Evolutionary conservation across 2,888 invertebrate genomes (phyloP).

Genomic region (Anticlea derivata): DNA sequence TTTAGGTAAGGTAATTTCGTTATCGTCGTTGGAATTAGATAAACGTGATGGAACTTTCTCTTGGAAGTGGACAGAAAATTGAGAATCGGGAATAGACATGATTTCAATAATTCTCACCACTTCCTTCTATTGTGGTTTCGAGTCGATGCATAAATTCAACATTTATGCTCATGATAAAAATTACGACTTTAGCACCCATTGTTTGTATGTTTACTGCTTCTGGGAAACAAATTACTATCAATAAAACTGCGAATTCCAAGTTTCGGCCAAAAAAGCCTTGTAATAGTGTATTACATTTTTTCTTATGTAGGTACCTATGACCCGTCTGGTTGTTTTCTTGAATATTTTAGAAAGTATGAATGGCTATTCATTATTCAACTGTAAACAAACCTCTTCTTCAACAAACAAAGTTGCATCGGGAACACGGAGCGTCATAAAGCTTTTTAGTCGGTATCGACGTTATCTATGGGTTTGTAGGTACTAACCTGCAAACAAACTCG

Average conservation of each 20-base stretch:
- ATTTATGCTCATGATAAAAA: conserved; percentile 48
- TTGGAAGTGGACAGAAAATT: conserved; percentile 27
- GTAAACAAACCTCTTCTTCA: background rate
- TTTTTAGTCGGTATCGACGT: conserved; percentile 24
- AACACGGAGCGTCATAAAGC: conserved; percentile 29
- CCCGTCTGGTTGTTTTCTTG: too few relatives aligned
- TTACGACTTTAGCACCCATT: conserved; percentile 42
- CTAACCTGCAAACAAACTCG: conserved; percentile 96
- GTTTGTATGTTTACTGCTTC: conserved; percentile 32
- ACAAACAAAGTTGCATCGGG: conserved; percentile 18
- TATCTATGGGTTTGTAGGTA: conserved; percentile 27
- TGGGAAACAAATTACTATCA: conserved; percentile 25
- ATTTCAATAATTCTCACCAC: conserved; percentile 60
- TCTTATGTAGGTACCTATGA: too few relatives aligned
- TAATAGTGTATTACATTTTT: too few relatives aligned
- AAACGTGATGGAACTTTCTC: conserved; percentile 11
- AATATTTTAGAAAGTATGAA: too few relatives aligned
- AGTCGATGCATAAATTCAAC: conserved; percentile 51
- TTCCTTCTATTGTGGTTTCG: conserved; percentile 58
- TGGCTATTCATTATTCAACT: too few relatives aligned
- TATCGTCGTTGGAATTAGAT: conserved; percentile 3
- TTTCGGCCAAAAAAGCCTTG: background rate
- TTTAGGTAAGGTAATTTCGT: conserved; percentile 9
- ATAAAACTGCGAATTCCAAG: conserved; percentile 13
- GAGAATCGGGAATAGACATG: conserved; percentile 42